Percentiles rank a stretch among this genome's conserved stretches.
phyloP scores from a whole-genome alignment of 2,888 invertebrate species.

The Orthosia cruda region DNA sequence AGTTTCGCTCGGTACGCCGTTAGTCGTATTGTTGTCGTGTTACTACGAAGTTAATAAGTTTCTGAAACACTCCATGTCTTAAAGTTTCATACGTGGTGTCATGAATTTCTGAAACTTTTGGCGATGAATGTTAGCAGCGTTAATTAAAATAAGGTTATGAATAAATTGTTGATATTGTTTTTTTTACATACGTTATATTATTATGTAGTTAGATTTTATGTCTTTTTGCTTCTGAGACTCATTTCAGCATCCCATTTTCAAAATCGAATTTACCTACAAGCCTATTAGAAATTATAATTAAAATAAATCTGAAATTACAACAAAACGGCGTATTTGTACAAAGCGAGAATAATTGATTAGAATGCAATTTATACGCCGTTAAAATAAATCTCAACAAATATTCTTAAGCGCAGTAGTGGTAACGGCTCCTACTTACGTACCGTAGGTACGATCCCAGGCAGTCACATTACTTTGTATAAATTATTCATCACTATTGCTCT shows the following conservation, averaged over 20 bases:
- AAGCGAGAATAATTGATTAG: too few relatives aligned
- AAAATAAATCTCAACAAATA: background rate
- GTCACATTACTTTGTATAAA: too few relatives aligned
- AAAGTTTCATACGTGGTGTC: conserved; percentile 25
- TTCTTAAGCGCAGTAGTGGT: too few relatives aligned
- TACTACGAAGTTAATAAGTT: conserved; percentile 41
- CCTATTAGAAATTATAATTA: too few relatives aligned
- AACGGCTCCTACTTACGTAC: too few relatives aligned
- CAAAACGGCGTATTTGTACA: too few relatives aligned
- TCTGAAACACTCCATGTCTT: conserved; percentile 36
- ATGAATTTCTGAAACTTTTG: conserved; percentile 27
- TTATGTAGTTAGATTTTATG: background rate
- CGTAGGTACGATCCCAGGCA: too few relatives aligned
- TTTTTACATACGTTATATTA: background rate
- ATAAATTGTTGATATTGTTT: background rate
- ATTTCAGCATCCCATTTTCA: background rate
- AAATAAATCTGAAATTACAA: too few relatives aligned
- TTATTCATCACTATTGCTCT: too few relatives aligned
- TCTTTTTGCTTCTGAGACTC: too few relatives aligned
- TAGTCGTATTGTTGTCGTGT: conserved; percentile 46
- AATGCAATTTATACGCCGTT: background rate
- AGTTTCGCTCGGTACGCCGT: conserved; percentile 35
- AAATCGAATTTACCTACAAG: too few relatives aligned
- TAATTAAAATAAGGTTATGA: conserved; percentile 7
- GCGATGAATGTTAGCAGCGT: background rate